Conservation (phyloP, 2,113 vertebrate species). For the Pantherophis guttatus region DNA sequence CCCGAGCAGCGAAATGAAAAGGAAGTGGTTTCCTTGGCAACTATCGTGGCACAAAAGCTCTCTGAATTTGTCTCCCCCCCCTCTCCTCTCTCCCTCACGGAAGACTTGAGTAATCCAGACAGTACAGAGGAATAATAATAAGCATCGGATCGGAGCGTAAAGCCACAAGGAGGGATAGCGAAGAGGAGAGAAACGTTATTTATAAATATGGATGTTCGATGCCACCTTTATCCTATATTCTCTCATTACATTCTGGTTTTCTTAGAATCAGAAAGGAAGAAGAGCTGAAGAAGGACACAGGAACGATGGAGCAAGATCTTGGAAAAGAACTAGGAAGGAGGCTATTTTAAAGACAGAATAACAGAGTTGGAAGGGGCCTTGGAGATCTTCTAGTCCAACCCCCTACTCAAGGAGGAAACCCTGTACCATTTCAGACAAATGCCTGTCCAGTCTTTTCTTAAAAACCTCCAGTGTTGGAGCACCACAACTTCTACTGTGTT, state of each 20-base stretch:
- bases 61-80: slow-evolving; percentile 46
- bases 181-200: slow-evolving; percentile 36
- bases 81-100: slow-evolving; percentile 29
- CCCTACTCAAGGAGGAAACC: no score
- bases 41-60: slow-evolving; percentile 61
- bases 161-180: slow-evolving; percentile 29
- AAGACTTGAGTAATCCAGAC: slow-evolving; percentile 58
- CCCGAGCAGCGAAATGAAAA: slow-evolving; percentile 57
- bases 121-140: slow-evolving; percentile 60
- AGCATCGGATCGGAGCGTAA: slow-evolving; percentile 53
- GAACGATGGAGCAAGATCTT: neutral
- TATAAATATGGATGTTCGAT: neutral
- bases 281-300: no score
- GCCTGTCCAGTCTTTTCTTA: no score
- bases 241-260: neutral
- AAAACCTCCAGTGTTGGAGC: no score
- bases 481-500: no score
- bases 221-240: neutral
- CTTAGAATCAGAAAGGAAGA: neutral
- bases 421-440: no score
- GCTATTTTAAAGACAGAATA: slow-evolving; percentile 18
- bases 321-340: neutral
- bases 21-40: slow-evolving; percentile 71
- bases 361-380: no score
- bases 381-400: no score